Evolutionary conservation across 2,797 vertebrate species (phyloP).

Genomic region (Apogon talboti): DNA sequence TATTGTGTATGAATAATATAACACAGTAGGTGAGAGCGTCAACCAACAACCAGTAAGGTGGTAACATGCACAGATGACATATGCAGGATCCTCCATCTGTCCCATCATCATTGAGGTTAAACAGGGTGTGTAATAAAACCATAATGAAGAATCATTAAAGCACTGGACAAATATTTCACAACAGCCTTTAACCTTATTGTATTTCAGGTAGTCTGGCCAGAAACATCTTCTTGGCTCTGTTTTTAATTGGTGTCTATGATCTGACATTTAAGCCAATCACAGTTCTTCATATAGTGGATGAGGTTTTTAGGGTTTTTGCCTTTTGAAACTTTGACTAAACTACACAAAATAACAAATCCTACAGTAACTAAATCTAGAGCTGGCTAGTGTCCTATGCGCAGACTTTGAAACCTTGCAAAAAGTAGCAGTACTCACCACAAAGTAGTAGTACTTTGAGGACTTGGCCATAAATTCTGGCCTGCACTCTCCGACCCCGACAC

Average conservation of each 20-base stretch:
- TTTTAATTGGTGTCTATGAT: too few relatives aligned
- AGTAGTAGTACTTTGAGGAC: constrained; percentile 95
- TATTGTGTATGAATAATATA: constrained; percentile 38
- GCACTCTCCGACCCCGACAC: constrained; percentile 91
- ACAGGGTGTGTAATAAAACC: not conserved
- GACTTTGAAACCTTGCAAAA: not conserved
- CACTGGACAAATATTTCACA: too few relatives aligned
- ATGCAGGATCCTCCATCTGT: constrained; percentile 11
- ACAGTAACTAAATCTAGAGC: too few relatives aligned
- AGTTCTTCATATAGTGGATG: too few relatives aligned
- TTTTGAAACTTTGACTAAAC: too few relatives aligned
- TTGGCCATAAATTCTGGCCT: constrained; percentile 92
- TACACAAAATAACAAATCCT: too few relatives aligned
- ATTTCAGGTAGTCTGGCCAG: too few relatives aligned
- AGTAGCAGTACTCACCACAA: constrained; percentile 90
- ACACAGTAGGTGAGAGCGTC: constrained; percentile 50
- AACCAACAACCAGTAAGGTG: constrained; percentile 37
- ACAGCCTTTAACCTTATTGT: too few relatives aligned
- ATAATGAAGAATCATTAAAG: not conserved
- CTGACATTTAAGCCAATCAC: too few relatives aligned
- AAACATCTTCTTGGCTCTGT: too few relatives aligned
- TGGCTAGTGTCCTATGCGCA: too few relatives aligned
- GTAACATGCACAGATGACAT: constrained; percentile 41
- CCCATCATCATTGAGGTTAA: constrained; percentile 13
- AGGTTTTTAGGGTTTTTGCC: too few relatives aligned